These are phyloP conservation scores for Coenobita brevimanus DNA, from an alignment of 1,140 invertebrate genomes.

Conservation along the genomic window DNA sequence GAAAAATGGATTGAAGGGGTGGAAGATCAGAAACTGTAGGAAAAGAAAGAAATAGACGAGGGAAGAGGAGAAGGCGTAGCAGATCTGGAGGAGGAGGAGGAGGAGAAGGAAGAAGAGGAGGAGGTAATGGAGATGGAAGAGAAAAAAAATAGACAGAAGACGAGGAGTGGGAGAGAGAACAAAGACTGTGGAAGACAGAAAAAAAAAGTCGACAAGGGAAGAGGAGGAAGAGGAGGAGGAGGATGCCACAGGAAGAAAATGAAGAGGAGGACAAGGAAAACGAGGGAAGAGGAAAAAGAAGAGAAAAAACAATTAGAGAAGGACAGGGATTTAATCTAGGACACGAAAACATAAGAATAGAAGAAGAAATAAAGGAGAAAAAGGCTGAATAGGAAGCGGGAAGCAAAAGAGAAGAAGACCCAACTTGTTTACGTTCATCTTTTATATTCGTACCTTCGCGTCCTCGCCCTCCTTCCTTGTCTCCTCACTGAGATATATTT, in stretches of 20 bases:
- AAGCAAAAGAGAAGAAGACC: background rate
- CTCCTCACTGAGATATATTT: too few relatives aligned
- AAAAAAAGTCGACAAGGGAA: background rate
- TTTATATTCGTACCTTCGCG: too few relatives aligned
- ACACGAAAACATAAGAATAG: background rate
- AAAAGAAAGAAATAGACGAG: background rate
- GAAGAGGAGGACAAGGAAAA: background rate
- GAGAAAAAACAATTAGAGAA: background rate
- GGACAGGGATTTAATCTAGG: background rate
- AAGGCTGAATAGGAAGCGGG: background rate
- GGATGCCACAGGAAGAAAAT: background rate
- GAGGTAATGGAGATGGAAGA: background rate
- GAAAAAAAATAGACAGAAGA: background rate
- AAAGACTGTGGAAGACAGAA: background rate
- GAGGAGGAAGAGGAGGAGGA: background rate
- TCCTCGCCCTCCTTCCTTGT: too few relatives aligned
- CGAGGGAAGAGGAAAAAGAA: background rate
- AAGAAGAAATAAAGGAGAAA: background rate
- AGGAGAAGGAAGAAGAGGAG: background rate
- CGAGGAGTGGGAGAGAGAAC: background rate
- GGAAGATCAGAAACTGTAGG: too few relatives aligned
- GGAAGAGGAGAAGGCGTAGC: background rate
- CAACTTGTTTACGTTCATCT: too few relatives aligned
- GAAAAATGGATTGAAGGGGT: too few relatives aligned
- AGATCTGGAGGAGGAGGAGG: background rate